Conservation (phyloP, 2,113 vertebrate genomes). For the Chunga burmeisteri region DNA sequence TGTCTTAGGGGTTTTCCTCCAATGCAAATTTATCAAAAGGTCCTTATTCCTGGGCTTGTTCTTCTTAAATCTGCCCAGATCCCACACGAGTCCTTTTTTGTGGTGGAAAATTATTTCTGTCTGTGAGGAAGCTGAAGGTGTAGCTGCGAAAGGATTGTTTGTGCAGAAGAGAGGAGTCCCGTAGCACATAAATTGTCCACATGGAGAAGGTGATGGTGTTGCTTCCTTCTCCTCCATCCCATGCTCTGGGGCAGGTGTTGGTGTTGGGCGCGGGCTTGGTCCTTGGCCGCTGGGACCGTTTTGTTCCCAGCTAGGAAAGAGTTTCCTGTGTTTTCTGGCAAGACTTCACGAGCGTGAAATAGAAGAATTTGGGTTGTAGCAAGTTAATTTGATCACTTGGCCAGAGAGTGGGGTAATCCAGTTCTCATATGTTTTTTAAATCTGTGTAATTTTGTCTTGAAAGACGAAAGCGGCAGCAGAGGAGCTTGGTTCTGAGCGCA, state of each 20-base stretch:
- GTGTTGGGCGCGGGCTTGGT: background rate
- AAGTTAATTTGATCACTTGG: slow-evolving; percentile 33
- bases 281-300: background rate
- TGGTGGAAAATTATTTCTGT: background rate
- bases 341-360: background rate
- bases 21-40: background rate
- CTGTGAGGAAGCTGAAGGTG: background rate
- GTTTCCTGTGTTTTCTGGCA: slow-evolving; percentile 17
- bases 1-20: background rate
- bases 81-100: background rate
- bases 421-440: background rate
- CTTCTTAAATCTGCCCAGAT: background rate
- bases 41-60: background rate
- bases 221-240: background rate
- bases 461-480: background rate
- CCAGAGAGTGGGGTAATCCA: background rate
- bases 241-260: background rate
- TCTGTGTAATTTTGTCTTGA: background rate
- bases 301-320: background rate
- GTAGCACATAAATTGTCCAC: rapidly evolving
- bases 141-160: background rate
- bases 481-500: background rate
- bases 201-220: rapidly evolving
- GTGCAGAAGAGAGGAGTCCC: background rate
- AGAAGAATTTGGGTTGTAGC: background rate